A percentile compares a stretch with the other conserved stretches of the same genome.
These are phyloP conservation scores for Capreolus pygargus DNA, from an alignment of 2,113 vertebrate genomes.

Conservation along the genomic window DNA sequence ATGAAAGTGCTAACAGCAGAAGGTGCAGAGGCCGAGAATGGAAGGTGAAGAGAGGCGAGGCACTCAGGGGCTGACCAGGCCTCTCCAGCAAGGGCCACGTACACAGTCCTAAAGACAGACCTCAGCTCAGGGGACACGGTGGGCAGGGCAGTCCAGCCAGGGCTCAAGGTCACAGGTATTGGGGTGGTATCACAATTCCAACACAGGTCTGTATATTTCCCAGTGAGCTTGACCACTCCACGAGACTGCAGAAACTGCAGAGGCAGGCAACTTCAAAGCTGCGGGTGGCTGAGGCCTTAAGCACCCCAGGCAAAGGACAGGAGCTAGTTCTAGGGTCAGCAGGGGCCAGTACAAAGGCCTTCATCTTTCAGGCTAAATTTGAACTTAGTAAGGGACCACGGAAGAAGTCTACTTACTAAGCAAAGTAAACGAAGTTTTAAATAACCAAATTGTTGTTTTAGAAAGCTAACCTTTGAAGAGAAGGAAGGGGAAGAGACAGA, in stretches of 20 bases:
- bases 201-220: background rate
- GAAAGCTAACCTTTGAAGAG: background rate
- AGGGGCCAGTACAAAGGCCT: background rate
- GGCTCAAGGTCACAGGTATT: background rate
- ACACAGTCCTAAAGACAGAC: background rate
- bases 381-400: background rate
- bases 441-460: background rate
- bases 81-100: background rate
- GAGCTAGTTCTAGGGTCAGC: background rate
- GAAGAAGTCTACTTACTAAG: conserved; percentile 18
- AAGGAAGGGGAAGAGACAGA: background rate
- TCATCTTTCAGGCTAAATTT: conserved; percentile 12
- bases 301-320: background rate
- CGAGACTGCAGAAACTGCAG: background rate
- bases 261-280: background rate
- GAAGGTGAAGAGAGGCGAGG: background rate
- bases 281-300: background rate
- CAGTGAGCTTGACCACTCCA: background rate
- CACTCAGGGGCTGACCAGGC: background rate
- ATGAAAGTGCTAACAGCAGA: background rate
- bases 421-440: background rate
- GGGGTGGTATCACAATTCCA: background rate
- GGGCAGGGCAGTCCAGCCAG: background rate
- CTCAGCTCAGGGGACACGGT: background rate
- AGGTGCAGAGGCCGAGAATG: background rate